Evolutionary conservation across 2,113 vertebrate genomes (phyloP).

Genomic region (Condylura cristata): DNA sequence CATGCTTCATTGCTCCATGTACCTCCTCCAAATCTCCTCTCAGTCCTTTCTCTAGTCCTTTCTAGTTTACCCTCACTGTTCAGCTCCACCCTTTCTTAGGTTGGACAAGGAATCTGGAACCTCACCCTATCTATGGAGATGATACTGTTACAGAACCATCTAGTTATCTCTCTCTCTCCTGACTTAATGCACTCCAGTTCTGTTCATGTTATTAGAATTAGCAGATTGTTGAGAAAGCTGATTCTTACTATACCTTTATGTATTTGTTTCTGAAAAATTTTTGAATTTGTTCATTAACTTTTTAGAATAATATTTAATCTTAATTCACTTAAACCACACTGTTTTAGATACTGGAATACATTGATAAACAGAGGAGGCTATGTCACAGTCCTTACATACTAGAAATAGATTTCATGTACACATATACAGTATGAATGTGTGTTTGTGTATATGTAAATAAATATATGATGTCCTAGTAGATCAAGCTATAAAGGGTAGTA

Average conservation of each 20-base stretch:
- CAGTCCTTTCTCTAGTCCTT: too few species aligned
- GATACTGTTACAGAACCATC: too few species aligned
- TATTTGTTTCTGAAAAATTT: not conserved
- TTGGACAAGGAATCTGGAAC: too few species aligned
- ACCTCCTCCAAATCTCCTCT: too few species aligned
- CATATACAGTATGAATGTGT: not conserved
- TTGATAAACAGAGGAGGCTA: not conserved
- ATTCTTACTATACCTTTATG: not conserved
- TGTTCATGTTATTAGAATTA: not conserved
- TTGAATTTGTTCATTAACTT: not conserved
- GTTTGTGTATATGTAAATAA: not conserved
- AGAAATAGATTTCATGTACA: not conserved
- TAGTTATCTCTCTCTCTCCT: too few species aligned
- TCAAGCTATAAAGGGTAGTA: not conserved
- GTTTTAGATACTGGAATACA: not conserved
- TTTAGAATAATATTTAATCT: too few species aligned
- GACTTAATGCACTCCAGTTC: too few species aligned
- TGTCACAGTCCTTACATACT: not conserved
- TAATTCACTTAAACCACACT: not conserved
- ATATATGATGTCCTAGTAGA: not conserved
- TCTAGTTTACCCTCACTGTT: too few species aligned
- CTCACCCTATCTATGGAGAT: too few species aligned
- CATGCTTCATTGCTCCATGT: too few species aligned
- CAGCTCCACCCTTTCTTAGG: too few species aligned
- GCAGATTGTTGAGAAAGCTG: not conserved